Percentiles rank a stretch among this genome's conserved stretches.
Conservation (phyloP, 2,888 invertebrate genomes). For the Reticulitermes lucifugus region DNA sequence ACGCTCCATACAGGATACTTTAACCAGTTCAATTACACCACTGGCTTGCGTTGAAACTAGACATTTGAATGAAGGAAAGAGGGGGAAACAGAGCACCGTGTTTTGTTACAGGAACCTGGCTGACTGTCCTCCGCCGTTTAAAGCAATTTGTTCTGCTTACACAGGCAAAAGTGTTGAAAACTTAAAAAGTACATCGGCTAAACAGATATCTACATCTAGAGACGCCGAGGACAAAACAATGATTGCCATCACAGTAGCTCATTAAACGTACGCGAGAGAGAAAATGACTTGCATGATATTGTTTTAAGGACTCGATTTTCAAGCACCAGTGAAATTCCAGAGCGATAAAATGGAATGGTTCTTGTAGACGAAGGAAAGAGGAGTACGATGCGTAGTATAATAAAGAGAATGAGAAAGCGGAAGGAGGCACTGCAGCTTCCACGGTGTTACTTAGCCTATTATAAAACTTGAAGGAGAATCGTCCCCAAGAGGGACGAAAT, state of each 20-base stretch:
- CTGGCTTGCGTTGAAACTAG: too few species aligned
- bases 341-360: constrained; percentile 8
- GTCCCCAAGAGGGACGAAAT: constrained; percentile 17
- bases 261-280: not conserved
- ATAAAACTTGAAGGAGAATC: constrained; percentile 36
- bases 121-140: not conserved
- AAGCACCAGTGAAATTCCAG: not conserved
- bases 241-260: not conserved
- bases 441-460: constrained; percentile 34
- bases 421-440: not conserved
- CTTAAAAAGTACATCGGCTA: not conserved
- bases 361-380: not conserved
- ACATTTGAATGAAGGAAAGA: too few species aligned
- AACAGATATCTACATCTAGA: not conserved
- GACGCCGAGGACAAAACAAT: not conserved
- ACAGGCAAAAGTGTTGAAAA: not conserved
- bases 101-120: not conserved
- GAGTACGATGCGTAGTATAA: not conserved
- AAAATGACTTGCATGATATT: not conserved
- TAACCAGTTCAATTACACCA: too few species aligned
- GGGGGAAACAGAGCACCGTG: not conserved
- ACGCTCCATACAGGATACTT: too few species aligned
- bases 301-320: not conserved
- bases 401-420: not conserved
- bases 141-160: not conserved